Conservation (phyloP, 2,888 invertebrate species). For the Myopa tessellatipennis region DNA sequence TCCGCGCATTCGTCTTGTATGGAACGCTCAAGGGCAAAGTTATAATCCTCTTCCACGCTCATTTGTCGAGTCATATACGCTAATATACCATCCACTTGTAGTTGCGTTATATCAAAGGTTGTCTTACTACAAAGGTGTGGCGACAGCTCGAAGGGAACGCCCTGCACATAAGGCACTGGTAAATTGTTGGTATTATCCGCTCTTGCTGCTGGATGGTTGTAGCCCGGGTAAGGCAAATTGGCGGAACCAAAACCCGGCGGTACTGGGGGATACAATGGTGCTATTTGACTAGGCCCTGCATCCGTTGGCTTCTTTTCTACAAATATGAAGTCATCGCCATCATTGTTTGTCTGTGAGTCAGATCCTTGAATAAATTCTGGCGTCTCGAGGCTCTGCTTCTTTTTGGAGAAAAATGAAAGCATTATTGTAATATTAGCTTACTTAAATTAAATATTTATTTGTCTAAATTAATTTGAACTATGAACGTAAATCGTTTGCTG, state of each 20-base stretch:
- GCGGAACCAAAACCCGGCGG: constrained; percentile 48
- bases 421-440: constrained; percentile 45
- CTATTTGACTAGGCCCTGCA: constrained; percentile 23
- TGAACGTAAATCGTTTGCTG: not conserved
- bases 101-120: constrained; percentile 56
- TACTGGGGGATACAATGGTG: constrained; percentile 55
- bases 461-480: not conserved
- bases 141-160: constrained; percentile 61
- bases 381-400: constrained; percentile 58
- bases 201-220: constrained; percentile 42
- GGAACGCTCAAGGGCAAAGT: constrained; percentile 60
- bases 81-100: constrained; percentile 62
- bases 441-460: constrained; percentile 9
- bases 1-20: constrained; percentile 60
- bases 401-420: constrained; percentile 63
- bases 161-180: constrained; percentile 60
- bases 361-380: constrained; percentile 54
- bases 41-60: constrained; percentile 60
- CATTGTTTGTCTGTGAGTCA: constrained; percentile 36
- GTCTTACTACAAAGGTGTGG: constrained; percentile 57
- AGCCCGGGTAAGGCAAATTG: constrained; percentile 52
- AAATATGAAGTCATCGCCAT: constrained; percentile 62
- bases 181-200: constrained; percentile 6
- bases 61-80: constrained; percentile 62
- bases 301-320: constrained; percentile 53